A percentile compares a stretch with the other conserved stretches of the same genome.
These are phyloP conservation scores for Acrocephalus scirpaceus DNA, from an alignment of 2,797 vertebrate species.

Conservation along the genomic window DNA sequence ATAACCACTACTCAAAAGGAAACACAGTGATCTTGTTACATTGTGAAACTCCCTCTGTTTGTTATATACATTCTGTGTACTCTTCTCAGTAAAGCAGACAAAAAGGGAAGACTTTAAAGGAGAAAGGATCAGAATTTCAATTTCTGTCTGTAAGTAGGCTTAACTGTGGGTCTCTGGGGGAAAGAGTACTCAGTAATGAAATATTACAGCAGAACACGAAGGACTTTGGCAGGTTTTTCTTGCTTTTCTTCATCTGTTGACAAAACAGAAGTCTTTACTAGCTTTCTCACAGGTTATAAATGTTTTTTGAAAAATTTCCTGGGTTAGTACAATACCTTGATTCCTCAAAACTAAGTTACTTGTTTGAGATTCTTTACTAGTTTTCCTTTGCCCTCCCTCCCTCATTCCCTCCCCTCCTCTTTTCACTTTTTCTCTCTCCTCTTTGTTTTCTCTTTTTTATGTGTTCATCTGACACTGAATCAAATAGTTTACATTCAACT, in stretches of 20 bases:
- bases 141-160: not conserved
- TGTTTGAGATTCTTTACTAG: not conserved
- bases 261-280: not conserved
- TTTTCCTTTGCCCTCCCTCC: too few species aligned
- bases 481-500: not conserved
- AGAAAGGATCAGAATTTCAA: not conserved
- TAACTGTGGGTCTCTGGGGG: not conserved
- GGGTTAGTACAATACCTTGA: not conserved
- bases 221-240: not conserved
- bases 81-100: not conserved
- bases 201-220: not conserved
- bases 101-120: not conserved
- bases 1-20: not conserved
- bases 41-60: not conserved
- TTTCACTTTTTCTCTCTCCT: not conserved
- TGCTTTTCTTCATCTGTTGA: not conserved
- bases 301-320: not conserved
- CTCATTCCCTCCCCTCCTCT: not conserved
- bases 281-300: not conserved
- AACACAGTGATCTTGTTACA: not conserved
- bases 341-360: not conserved
- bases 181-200: not conserved
- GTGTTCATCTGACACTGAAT: not conserved
- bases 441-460: not conserved
- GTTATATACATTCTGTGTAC: too few species aligned